Base-by-base conservation (phyloP, 64 coral and sea anemone genomes). In the Trachythela sp. region DNA sequence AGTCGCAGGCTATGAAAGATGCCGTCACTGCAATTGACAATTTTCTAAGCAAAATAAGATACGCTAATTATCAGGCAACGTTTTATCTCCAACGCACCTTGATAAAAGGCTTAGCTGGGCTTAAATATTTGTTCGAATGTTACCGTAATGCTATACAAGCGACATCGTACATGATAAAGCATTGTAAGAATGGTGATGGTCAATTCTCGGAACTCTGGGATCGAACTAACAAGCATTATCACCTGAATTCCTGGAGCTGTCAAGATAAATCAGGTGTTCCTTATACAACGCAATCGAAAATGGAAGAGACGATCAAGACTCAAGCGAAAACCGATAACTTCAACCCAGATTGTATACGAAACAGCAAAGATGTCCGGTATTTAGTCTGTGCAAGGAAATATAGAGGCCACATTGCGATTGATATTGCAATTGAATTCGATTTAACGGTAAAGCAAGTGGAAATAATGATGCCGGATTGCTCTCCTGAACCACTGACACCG, bases 121-220 rank as follows among this genome's bases (percentile, higher is more conserved):
- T 80, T 20, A 39, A 80, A 80, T 80, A 29, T 18, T 14, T 29
- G 33, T 37, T 80, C 9, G 75, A 35, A 29, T 80, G 75, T 35
- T 80, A 80, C 34, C 31, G 33, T 37, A 36, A 80, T 37, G 31
- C 35, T 11, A 39, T 80, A 9, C 31, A 80, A 80, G 75, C 4
- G 35, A 80, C 27, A 8, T 29, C 75, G 30, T 80, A 80, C 75
- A 9, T 80, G 75, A 15, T 80, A 15, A 17, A 80, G 13, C 75
- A 80, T 39, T 80, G 75, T 30, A 80, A 80, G 75, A 80, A 80
- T 37, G 75, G 75, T 11, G 37, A 80, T 80, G 75, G 75, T 37
- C 31, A 39, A 36, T 80, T 80, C 34, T 35, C 31, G 0, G 37
- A 80, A 80, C 30, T 80, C 13, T 80, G 75, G 75, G 75, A 80